A percentile compares a stretch with the other conserved stretches of the same genome.
These are phyloP conservation scores for Drosophila ananassae DNA, from an alignment of 1,140 invertebrate genomes.

Conservation along the genomic window DNA sequence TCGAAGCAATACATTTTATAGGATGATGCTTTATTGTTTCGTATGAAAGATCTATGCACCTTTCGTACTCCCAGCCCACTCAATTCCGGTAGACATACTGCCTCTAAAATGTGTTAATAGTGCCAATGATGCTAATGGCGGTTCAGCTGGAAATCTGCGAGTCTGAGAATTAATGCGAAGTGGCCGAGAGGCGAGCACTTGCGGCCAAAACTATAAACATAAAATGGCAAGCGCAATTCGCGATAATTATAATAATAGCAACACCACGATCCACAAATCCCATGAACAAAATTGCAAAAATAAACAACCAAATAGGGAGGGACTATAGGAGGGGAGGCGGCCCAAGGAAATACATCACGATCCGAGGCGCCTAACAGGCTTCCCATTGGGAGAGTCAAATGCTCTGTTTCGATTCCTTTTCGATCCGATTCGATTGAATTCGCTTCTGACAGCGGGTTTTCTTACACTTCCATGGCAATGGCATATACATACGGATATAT, in stretches of 20 bases:
- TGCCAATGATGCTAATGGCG: constrained; percentile 13
- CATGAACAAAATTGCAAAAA: constrained; percentile 53
- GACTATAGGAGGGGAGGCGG: neutral
- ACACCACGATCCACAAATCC: constrained; percentile 35
- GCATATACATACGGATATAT: constrained; percentile 20
- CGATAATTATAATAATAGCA: constrained; percentile 70
- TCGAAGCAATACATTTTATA: too few species aligned
- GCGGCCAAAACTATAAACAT: constrained; percentile 51
- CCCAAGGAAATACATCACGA: constrained; percentile 33
- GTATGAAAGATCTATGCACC: neutral
- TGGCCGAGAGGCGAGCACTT: constrained; percentile 33
- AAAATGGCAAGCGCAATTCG: constrained; percentile 48
- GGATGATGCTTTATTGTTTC: too few species aligned
- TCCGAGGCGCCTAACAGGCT: constrained; percentile 67
- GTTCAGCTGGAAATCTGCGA: constrained; percentile 6
- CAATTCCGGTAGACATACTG: neutral
- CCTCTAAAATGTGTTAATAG: constrained; percentile 10
- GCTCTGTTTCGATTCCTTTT: constrained; percentile 26
- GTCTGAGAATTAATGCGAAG: constrained; percentile 24
- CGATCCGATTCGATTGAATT: constrained; percentile 5
- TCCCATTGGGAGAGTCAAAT: constrained; percentile 70
- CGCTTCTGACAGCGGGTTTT: constrained; percentile 3
- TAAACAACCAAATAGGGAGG: constrained; percentile 53
- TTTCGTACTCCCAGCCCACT: neutral
- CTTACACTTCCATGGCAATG: constrained; percentile 47